Conservation (phyloP, 2,797 vertebrate species). For the Aviceda leuphotes region DNA sequence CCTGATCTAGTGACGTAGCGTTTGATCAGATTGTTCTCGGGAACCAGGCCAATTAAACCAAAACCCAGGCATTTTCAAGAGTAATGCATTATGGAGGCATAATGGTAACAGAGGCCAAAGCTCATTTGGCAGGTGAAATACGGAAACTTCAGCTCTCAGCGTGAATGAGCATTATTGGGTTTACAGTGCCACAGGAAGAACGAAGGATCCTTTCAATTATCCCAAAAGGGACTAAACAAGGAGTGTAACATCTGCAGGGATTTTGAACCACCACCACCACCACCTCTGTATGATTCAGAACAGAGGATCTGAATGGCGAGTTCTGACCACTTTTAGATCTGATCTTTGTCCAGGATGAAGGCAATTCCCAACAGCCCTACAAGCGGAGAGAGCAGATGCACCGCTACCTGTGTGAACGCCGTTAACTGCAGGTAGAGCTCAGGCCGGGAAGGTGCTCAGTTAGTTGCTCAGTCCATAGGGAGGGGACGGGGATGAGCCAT, state of each 20-base stretch:
- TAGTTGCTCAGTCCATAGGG: background rate
- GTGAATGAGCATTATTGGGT: background rate
- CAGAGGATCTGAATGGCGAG: background rate
- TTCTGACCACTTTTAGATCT: background rate
- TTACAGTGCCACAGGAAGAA: background rate
- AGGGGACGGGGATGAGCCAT: rapidly evolving
- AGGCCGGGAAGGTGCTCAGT: background rate
- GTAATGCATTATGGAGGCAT: rapidly evolving
- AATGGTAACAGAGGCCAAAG: background rate
- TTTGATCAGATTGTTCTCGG: rapidly evolving
- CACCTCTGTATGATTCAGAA: background rate
- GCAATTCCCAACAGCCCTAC: background rate
- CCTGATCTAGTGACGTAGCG: background rate
- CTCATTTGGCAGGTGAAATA: background rate
- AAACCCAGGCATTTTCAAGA: background rate
- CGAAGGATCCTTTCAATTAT: background rate
- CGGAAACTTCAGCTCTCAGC: rapidly evolving
- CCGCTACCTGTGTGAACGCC: rapidly evolving
- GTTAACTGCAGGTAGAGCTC: background rate
- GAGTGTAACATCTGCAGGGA: background rate
- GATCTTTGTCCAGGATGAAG: background rate
- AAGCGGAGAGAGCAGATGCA: background rate
- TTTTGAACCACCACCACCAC: background rate
- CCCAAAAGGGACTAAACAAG: background rate
- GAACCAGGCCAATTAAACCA: background rate